These are phyloP conservation scores for Lepus americanus DNA, from an alignment of 2,113 vertebrate species.

Conservation along the genomic window DNA sequence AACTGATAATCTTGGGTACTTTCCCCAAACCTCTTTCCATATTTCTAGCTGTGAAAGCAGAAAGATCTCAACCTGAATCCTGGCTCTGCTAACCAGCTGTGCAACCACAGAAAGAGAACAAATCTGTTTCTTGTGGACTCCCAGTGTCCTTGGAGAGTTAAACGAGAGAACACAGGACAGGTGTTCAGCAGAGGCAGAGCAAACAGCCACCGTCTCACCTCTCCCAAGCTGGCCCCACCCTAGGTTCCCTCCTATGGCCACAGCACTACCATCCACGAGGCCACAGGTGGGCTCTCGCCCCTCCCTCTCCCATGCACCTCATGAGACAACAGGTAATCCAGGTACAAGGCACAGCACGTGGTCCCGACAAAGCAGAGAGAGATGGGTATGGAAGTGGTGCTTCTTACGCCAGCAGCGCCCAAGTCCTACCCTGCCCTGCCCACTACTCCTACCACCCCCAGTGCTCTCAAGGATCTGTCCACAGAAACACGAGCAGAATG, in stretches of 20 bases:
- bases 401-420: neutral
- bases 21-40: constrained; percentile 52
- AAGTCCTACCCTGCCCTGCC: neutral
- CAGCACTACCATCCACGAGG: neutral
- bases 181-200: neutral
- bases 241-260: neutral
- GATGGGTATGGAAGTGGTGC: fast-evolving
- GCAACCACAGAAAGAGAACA: neutral
- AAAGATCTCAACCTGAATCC: neutral
- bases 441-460: neutral
- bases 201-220: neutral
- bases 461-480: neutral
- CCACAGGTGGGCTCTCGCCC: too few relatives aligned
- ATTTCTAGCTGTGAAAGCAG: constrained; percentile 20
- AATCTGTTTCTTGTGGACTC: neutral
- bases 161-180: neutral
- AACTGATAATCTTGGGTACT: constrained; percentile 48
- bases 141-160: neutral
- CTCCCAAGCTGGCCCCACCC: neutral
- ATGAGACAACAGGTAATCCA: neutral
- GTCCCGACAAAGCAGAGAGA: neutral
- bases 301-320: neutral
- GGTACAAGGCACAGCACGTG: neutral
- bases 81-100: neutral
- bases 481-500: neutral